These are phyloP conservation scores for Avahi laniger DNA, from an alignment of 2,797 vertebrate genomes.

Conservation along the genomic window DNA sequence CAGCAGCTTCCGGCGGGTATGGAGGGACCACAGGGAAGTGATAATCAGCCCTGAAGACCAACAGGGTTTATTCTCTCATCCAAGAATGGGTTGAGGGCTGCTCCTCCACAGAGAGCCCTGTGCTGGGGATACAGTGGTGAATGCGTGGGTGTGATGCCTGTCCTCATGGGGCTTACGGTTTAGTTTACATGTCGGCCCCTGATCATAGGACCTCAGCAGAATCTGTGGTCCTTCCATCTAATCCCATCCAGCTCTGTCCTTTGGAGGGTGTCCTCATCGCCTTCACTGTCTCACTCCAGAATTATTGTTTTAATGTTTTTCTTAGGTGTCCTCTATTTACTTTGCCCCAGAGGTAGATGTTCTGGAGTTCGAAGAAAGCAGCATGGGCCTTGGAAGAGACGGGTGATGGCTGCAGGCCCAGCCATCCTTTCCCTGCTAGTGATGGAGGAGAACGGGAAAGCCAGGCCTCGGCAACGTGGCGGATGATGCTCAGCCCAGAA, in stretches of 20 bases:
- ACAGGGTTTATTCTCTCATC: not conserved
- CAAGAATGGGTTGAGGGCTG: not conserved
- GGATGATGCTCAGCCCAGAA: not conserved
- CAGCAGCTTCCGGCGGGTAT: not conserved
- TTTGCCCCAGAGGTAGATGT: not conserved
- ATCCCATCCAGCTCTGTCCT: not conserved
- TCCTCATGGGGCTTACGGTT: rapidly evolving
- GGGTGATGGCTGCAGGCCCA: too few relatives aligned
- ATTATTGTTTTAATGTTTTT: not conserved
- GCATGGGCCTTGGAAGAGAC: not conserved
- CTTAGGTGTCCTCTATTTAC: not conserved
- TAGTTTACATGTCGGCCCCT: too few relatives aligned
- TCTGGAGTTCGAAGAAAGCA: not conserved
- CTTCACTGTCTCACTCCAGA: not conserved
- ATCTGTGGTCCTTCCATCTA: not conserved
- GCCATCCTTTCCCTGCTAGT: not conserved
- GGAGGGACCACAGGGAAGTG: not conserved
- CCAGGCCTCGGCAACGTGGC: not conserved
- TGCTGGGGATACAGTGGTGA: too few relatives aligned
- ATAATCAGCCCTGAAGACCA: not conserved
- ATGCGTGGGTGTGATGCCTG: rapidly evolving
- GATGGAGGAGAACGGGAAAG: not conserved
- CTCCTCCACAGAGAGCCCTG: rapidly evolving
- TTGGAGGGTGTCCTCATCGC: not conserved
- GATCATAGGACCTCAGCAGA: not conserved